Evolutionary conservation across 2,888 invertebrate genomes (phyloP), one percentile per base, ranked within the genome.

Genomic region (Kryphioiulus occultus): DNA sequence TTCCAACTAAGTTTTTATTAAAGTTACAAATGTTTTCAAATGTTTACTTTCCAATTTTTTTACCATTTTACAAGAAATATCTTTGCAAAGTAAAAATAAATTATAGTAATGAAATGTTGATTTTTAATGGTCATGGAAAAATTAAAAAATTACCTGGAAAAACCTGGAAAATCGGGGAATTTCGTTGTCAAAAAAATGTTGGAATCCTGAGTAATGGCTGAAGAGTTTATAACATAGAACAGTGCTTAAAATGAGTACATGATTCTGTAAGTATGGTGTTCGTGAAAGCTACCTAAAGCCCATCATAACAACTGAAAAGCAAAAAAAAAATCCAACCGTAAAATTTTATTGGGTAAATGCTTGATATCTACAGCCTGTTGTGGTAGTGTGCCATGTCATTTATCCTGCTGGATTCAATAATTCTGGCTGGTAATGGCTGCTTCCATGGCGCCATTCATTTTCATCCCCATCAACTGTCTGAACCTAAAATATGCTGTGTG

Each of bases 381-480:
- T 26, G 68, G n/a, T 68, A 59, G 22, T 68, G 68, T 68, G 26
- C 26, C n/a, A 12, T 26, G 68, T n/a, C 26, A 68, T 68, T 68
- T 68, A 68, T 68, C 68, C 68, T 68, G 26, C 26, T 26, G 26
- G 26, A 68, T 26, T n/a, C 68, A 68, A 26, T 68, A 68, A 68
- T 68, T 68, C 68, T 68, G 68, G 68, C 26, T 68, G 68, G 68
- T 68, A 68, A 68, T 68, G 68, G 68, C 68, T 68, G 68, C 68
- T 68, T 26, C n/a, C 68, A 68, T 68, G 68, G 68, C 68, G 68
- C 68, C 68, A 68, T 68, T 68, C 68, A 68, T 68, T 68, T 68
- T 68, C 68, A 68, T 68, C 26, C 68, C 68, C 68, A 68, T 68
- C 68, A 68, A 68, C 68, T 68, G 68, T 68, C 68, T 68, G 68